Conservation (phyloP, 2,797 vertebrate species). For the Linurgus olivaceus region DNA sequence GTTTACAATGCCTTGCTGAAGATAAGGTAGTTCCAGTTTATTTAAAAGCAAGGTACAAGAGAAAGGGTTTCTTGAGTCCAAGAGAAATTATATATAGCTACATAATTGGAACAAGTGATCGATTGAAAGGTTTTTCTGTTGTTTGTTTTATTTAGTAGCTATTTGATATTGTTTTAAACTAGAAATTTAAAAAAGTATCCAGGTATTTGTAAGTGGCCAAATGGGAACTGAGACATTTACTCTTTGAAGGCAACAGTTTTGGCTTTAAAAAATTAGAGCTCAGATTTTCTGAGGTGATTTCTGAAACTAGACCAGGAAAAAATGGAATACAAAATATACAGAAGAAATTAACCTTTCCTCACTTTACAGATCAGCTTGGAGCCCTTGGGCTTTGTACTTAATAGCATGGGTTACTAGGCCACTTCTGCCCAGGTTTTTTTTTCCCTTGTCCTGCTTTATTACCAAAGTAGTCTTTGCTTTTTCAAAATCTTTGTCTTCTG, state of each 20-base stretch:
- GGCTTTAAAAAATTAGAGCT: neutral
- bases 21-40: neutral
- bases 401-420: neutral
- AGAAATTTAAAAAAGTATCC: neutral
- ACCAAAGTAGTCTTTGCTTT: neutral
- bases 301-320: neutral
- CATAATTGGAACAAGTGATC: neutral
- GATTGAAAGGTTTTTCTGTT: neutral
- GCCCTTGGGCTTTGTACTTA: neutral
- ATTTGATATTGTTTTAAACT: neutral
- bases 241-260: neutral
- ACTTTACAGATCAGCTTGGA: neutral
- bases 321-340: neutral
- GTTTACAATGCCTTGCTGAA: neutral
- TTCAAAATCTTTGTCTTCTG: neutral
- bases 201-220: neutral
- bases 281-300: neutral
- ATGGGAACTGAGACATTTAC: neutral
- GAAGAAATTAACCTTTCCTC: neutral
- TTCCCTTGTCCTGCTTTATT: conserved; percentile 14
- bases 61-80: neutral
- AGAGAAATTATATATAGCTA: neutral
- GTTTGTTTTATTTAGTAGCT: neutral
- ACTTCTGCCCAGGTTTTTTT: neutral
- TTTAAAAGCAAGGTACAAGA: neutral